Evolutionary conservation across 2,888 invertebrate genomes (phyloP).

Genomic region (Gymnosoma rotundatum): DNA sequence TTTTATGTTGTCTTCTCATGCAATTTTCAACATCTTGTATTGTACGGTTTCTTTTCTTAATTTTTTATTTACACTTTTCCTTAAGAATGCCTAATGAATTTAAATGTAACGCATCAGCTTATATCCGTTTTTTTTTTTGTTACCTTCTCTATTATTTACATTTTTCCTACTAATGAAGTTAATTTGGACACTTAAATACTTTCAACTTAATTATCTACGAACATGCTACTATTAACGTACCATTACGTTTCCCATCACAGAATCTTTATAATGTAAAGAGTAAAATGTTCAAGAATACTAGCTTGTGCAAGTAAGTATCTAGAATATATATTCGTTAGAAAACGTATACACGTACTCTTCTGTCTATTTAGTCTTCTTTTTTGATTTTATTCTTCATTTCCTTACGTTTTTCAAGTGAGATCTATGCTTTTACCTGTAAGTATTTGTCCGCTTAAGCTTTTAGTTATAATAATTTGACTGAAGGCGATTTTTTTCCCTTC

Average conservation of each 20-base stretch:
- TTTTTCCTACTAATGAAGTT: constrained; percentile 59
- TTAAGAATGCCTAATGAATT: constrained; percentile 62
- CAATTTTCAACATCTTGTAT: constrained; percentile 12
- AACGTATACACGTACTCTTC: constrained; percentile 10
- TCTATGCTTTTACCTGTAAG: constrained; percentile 27
- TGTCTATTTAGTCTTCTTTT: too few species aligned
- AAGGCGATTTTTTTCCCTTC: constrained; percentile 48
- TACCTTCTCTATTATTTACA: constrained; percentile 14
- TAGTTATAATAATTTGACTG: constrained; percentile 61
- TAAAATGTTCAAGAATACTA: constrained; percentile 16
- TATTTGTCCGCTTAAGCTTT: constrained; percentile 53
- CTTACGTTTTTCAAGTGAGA: constrained; percentile 37
- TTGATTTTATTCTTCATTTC: constrained; percentile 6
- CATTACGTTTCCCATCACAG: neutral
- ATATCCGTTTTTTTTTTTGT: constrained; percentile 50
- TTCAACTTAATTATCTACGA: constrained; percentile 62
- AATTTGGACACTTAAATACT: constrained; percentile 54
- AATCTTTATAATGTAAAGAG: neutral
- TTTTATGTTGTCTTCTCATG: constrained; percentile 56
- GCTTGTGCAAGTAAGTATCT: neutral
- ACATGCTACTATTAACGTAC: constrained; percentile 57
- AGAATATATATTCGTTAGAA: neutral
- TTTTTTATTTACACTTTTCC: constrained; percentile 15
- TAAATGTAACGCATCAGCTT: constrained; percentile 66
- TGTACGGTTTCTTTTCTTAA: neutral